Evolutionary conservation across 2,797 vertebrate genomes (phyloP).

Genomic region (Peromyscus attwateri): DNA sequence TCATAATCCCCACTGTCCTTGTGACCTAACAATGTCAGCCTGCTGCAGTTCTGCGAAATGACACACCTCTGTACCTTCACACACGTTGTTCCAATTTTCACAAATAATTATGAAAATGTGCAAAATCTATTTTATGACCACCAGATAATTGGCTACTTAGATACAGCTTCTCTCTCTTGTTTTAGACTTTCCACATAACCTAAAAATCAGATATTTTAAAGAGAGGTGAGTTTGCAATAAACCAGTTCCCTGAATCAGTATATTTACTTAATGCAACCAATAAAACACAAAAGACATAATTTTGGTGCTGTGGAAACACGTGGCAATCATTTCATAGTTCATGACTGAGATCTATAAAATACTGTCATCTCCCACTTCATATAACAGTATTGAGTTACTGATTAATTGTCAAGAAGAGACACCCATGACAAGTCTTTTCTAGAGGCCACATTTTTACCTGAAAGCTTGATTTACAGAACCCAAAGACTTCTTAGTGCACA

Average conservation of each 20-base stretch:
- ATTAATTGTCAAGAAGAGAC: background rate
- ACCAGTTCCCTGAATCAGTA: background rate
- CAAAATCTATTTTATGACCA: background rate
- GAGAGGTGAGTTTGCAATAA: background rate
- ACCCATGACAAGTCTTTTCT: background rate
- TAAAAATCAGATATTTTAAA: constrained; percentile 26
- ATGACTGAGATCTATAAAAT: background rate
- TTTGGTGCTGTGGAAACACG: background rate
- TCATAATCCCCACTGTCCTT: background rate
- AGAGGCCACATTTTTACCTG: background rate
- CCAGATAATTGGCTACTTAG: background rate
- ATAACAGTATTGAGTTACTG: background rate
- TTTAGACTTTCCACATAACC: background rate
- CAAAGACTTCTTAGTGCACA: background rate
- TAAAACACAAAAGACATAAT: background rate
- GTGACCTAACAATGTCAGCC: background rate
- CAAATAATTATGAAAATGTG: background rate
- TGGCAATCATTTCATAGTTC: background rate
- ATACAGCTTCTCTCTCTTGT: background rate
- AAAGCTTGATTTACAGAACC: background rate
- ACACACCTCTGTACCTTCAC: background rate
- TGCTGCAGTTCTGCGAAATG: background rate
- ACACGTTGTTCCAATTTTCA: background rate
- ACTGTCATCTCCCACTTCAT: too few species aligned
- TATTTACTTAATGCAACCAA: background rate